These are phyloP conservation scores for Ceraclea dissimilis DNA, from an alignment of 2,888 invertebrate species.

Conservation along the genomic window DNA sequence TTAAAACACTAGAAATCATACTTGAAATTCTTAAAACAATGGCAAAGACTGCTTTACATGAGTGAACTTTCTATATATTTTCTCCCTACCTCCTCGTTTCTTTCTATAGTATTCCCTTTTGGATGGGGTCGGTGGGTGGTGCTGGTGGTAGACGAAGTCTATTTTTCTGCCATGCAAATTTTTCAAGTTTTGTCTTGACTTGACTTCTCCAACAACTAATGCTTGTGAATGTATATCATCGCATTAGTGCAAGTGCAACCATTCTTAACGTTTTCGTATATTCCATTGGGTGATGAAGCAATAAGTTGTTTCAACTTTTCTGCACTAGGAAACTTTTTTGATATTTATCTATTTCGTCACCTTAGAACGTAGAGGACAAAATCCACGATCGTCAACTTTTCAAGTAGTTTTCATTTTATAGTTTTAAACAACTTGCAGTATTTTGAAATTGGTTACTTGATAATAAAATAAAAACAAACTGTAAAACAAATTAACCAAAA, in stretches of 20 bases:
- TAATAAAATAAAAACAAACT: no score
- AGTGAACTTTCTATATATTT: constrained; percentile 13
- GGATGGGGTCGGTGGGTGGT: background rate
- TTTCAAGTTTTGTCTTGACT: background rate
- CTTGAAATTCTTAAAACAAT: constrained; percentile 23
- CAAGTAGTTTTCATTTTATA: no score
- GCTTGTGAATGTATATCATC: constrained; percentile 4
- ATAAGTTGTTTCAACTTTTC: background rate
- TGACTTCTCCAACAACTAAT: background rate
- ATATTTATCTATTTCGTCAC: no score
- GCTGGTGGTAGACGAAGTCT: background rate
- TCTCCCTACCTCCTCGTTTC: background rate
- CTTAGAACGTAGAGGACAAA: no score
- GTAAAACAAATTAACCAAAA: no score
- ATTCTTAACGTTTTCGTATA: constrained; percentile 1
- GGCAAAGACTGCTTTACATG: constrained; percentile 21
- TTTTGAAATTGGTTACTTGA: no score
- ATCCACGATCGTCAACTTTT: no score
- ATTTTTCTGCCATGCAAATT: constrained; percentile 13
- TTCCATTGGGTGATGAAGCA: constrained; percentile 9
- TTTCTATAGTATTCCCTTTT: background rate
- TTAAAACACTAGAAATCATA: constrained; percentile 24
- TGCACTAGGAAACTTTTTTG: no score
- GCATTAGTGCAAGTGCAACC: constrained; percentile 13
- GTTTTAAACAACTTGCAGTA: no score